Conservation (phyloP, 2,888 invertebrate genomes). For the Diaphora mendica region DNA sequence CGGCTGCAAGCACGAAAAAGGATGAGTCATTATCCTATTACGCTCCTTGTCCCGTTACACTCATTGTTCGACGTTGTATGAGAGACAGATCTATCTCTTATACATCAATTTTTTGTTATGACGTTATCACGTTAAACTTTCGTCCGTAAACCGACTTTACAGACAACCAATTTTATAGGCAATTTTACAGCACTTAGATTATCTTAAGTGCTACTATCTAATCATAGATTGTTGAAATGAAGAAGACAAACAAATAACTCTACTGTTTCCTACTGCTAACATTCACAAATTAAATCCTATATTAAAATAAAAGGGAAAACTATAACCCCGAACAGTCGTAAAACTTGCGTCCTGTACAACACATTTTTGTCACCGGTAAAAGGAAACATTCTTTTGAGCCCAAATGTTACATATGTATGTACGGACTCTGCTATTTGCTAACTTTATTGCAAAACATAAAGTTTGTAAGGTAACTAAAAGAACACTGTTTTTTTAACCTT, state of each 20-base stretch:
- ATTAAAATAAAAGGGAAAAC: background rate
- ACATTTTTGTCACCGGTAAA: slow-evolving; percentile 22
- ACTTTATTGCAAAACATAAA: slow-evolving; percentile 28
- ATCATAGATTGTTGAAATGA: background rate
- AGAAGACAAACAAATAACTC: background rate
- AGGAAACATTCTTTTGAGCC: slow-evolving; percentile 18
- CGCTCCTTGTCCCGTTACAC: too few species aligned
- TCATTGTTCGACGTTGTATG: too few species aligned
- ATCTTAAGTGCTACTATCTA: background rate
- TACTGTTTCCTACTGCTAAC: background rate
- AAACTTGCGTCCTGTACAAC: slow-evolving; percentile 2
- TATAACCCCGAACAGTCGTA: background rate
- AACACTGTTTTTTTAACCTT: slow-evolving; percentile 3
- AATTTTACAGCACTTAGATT: background rate
- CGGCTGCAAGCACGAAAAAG: too few species aligned
- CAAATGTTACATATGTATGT: slow-evolving; percentile 20
- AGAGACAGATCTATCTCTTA: too few species aligned
- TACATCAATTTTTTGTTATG: too few species aligned
- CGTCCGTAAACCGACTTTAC: too few species aligned
- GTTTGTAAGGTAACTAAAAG: slow-evolving; percentile 17
- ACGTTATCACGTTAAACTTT: too few species aligned
- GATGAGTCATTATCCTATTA: too few species aligned
- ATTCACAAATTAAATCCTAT: background rate
- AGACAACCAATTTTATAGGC: too few species aligned
- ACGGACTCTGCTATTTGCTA: slow-evolving; percentile 19